These are phyloP conservation scores for Periphyllus acericola DNA, from an alignment of 2,888 invertebrate genomes.

Conservation along the genomic window DNA sequence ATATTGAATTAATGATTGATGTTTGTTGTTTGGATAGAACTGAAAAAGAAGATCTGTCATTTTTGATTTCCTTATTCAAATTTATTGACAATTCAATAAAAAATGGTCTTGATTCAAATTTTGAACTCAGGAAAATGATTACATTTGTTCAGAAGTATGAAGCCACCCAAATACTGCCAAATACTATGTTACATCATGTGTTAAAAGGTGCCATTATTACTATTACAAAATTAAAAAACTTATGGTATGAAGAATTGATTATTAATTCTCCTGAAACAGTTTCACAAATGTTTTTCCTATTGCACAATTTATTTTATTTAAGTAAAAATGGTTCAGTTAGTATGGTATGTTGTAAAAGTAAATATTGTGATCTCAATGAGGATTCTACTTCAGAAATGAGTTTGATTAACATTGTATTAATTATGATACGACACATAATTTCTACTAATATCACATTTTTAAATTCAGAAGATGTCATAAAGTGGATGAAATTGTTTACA, in stretches of 20 bases:
- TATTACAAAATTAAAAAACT: conserved; percentile 41
- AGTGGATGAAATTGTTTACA: conserved; percentile 49
- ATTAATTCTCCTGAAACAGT: conserved; percentile 35
- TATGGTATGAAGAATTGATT: conserved; percentile 41
- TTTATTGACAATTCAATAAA: conserved; percentile 48
- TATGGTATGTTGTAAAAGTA: conserved; percentile 48
- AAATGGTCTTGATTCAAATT: conserved; percentile 48
- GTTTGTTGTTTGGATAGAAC: conserved; percentile 43
- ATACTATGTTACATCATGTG: conserved; percentile 40
- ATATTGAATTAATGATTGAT: conserved; percentile 56
- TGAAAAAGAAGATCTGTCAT: conserved; percentile 52
- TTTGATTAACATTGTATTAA: conserved; percentile 52
- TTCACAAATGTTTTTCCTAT: conserved; percentile 24
- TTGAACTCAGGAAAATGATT: conserved; percentile 49
- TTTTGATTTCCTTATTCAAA: conserved; percentile 48
- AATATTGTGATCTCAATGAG: conserved; percentile 39
- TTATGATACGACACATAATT: conserved; percentile 38
- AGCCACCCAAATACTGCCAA: conserved; percentile 1
- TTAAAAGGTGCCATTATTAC: conserved; percentile 39
- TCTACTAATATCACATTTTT: conserved; percentile 12
- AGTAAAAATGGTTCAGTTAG: conserved; percentile 22
- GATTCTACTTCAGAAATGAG: conserved; percentile 56
- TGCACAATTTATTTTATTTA: conserved; percentile 29
- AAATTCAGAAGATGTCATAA: conserved; percentile 37
- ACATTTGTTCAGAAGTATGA: conserved; percentile 43